Percentiles rank a stretch among this genome's conserved stretches.
phyloP scores from a whole-genome alignment of 2,797 vertebrate species.

The Molossus alvarezi region DNA sequence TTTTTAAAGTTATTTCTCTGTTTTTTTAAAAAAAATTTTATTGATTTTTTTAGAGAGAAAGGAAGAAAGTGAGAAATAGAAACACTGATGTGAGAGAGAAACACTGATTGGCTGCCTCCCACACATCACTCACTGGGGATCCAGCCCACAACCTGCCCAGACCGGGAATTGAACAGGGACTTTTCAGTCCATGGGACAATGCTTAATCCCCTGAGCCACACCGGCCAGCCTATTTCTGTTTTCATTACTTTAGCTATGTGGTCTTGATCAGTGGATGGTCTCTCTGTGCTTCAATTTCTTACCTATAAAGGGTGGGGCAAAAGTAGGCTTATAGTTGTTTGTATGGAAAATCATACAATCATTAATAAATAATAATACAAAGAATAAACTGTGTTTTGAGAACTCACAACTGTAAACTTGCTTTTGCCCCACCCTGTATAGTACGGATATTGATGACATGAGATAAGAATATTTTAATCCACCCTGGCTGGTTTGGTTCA shows the following conservation, averaged over 20 bases:
- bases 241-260: not conserved
- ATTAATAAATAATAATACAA: not conserved
- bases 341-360: not conserved
- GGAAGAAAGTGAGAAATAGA: no score
- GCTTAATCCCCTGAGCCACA: no score
- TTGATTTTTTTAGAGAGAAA: no score
- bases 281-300: not conserved
- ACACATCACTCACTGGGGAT: no score
- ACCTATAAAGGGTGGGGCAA: not conserved
- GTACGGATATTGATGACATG: not conserved
- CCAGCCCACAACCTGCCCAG: no score
- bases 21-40: no score
- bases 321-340: not conserved
- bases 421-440: not conserved
- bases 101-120: no score
- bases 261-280: not conserved
- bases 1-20: not conserved
- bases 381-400: not conserved
- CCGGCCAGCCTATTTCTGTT: not conserved
- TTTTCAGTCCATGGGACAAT: no score
- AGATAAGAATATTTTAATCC: not conserved
- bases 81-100: no score
- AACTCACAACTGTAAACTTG: not conserved
- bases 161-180: no score
- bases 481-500: no score